These are phyloP conservation scores for Chrysolina americana DNA, from an alignment of 2,888 invertebrate species.

Conservation along the genomic window DNA sequence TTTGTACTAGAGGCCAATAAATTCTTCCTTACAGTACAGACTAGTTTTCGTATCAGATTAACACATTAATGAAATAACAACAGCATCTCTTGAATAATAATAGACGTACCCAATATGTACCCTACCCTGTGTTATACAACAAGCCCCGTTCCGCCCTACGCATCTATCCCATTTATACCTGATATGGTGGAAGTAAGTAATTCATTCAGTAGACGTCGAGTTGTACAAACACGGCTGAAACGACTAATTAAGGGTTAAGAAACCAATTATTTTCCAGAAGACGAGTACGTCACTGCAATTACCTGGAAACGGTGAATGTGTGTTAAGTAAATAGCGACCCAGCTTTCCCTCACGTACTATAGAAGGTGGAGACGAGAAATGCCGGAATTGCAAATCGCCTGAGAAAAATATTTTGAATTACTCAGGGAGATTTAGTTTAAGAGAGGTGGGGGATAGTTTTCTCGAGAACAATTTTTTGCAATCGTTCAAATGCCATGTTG, in stretches of 20 bases:
- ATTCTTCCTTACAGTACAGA: too few species aligned
- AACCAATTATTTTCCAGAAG: slow-evolving; percentile 41
- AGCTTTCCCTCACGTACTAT: neutral
- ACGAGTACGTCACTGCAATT: slow-evolving; percentile 40
- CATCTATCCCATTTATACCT: neutral
- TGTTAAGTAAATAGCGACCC: slow-evolving; percentile 35
- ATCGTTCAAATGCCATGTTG: too few species aligned
- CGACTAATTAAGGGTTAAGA: slow-evolving; percentile 45
- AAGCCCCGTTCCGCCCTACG: neutral
- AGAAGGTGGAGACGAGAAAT: neutral
- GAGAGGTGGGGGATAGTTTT: neutral
- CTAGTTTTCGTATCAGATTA: too few species aligned
- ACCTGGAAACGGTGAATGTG: slow-evolving; percentile 40
- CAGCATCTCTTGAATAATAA: too few species aligned
- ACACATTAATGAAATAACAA: too few species aligned
- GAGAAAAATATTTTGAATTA: neutral
- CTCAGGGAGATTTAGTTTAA: neutral
- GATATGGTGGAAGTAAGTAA: slow-evolving; percentile 1
- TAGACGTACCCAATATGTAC: too few species aligned
- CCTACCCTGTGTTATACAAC: neutral
- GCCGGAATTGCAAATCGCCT: neutral
- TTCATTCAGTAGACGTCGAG: neutral
- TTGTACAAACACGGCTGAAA: slow-evolving; percentile 23
- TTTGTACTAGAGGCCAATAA: too few species aligned
- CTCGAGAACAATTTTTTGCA: too few species aligned